These are phyloP conservation scores for Drosophila subquinaria DNA, from an alignment of 2,888 invertebrate species.

Conservation along the genomic window DNA sequence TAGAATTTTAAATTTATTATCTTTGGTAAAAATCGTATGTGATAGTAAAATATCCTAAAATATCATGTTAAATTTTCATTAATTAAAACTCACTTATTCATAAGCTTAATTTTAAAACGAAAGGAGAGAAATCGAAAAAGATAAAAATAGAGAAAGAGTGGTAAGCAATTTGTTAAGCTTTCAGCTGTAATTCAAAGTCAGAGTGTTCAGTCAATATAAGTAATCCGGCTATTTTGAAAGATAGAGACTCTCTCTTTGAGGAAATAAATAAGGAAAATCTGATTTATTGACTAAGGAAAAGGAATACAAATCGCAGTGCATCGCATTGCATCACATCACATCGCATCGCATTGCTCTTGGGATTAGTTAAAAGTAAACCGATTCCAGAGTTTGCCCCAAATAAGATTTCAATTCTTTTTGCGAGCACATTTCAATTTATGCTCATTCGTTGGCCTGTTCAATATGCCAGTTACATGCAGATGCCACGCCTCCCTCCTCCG, in stretches of 20 bases:
- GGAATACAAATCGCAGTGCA: not conserved
- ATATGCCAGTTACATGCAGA: constrained; percentile 73
- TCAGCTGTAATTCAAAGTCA: constrained; percentile 5
- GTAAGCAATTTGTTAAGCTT: not conserved
- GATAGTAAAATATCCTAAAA: not conserved
- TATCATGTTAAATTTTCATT: not conserved
- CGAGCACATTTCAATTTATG: constrained; percentile 76
- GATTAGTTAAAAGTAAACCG: constrained; percentile 44
- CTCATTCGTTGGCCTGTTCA: constrained; percentile 64
- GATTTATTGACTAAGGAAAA: constrained; percentile 7
- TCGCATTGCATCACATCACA: not conserved
- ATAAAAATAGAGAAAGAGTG: not conserved
- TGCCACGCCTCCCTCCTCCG: constrained; percentile 44
- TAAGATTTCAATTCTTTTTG: constrained; percentile 67
- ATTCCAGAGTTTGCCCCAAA: constrained; percentile 63
- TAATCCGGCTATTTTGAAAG: not conserved
- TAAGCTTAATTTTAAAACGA: not conserved
- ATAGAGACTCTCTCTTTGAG: not conserved
- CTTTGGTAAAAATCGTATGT: no score
- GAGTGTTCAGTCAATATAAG: constrained; percentile 3
- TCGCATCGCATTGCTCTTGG: constrained; percentile 4
- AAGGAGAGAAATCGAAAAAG: not conserved
- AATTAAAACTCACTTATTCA: not conserved
- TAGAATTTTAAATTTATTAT: no score
- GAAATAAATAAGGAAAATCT: constrained; percentile 8